Percentiles rank a stretch among this genome's conserved stretches.
These are phyloP conservation scores for Rhimphoctona megacephalus DNA, from an alignment of 2,888 invertebrate genomes.

Conservation along the genomic window DNA sequence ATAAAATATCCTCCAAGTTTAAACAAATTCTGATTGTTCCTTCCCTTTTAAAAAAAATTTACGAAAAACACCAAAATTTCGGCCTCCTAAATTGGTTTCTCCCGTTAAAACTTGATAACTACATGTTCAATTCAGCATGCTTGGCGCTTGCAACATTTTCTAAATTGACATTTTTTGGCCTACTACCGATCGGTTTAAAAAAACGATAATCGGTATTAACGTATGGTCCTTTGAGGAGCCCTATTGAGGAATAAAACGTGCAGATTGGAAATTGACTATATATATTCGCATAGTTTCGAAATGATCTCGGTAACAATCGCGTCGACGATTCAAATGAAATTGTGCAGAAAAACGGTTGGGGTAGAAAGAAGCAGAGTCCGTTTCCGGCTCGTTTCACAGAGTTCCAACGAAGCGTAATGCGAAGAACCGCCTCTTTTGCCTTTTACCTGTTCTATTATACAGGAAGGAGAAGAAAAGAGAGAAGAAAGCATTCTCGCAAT, in stretches of 20 bases:
- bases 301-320: slow-evolving; percentile 48
- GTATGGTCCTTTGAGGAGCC: background rate
- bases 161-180: background rate
- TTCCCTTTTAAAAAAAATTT: too few species aligned
- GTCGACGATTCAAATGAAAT: slow-evolving; percentile 58
- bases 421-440: slow-evolving; percentile 58
- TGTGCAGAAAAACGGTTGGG: slow-evolving; percentile 55
- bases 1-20: too few species aligned
- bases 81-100: too few species aligned
- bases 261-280: slow-evolving; percentile 2
- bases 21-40: too few species aligned
- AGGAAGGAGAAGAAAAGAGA: slow-evolving; percentile 1
- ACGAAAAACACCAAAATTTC: too few species aligned
- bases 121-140: background rate
- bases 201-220: background rate
- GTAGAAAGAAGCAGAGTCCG: slow-evolving; percentile 45
- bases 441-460: slow-evolving; percentile 35
- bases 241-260: background rate
- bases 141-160: background rate
- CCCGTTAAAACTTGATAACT: background rate
- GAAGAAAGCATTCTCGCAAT: slow-evolving; percentile 30
- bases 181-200: background rate
- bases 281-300: slow-evolving; percentile 37
- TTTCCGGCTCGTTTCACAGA: slow-evolving; percentile 63
- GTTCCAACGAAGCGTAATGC: slow-evolving; percentile 64